Percentiles rank a stretch among this genome's conserved stretches.
phyloP scores from a whole-genome alignment of 2,888 invertebrate species.

The Oeneis ivallda region DNA sequence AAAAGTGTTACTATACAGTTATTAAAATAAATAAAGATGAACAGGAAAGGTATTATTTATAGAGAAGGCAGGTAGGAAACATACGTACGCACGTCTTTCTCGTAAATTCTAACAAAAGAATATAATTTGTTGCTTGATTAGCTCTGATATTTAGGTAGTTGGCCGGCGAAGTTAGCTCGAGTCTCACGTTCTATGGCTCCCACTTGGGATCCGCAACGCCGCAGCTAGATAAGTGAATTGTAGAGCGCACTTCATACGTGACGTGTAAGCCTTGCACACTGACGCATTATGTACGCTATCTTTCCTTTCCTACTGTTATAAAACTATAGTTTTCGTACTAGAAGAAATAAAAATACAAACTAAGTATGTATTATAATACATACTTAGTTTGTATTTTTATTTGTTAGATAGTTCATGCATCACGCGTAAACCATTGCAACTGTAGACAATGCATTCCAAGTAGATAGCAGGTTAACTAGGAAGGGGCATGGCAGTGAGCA shows the following conservation, averaged over 20 bases:
- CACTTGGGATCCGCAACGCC: constrained; percentile 50
- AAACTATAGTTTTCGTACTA: no score
- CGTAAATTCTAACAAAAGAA: constrained; percentile 10
- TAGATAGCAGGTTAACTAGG: no score
- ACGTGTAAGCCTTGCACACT: constrained; percentile 39
- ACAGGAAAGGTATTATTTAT: no score
- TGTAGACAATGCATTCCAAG: no score
- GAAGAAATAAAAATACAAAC: no score
- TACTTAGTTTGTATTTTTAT: no score
- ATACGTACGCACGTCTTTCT: neutral
- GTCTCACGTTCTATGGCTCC: constrained; percentile 55
- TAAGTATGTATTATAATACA: no score
- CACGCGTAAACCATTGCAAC: no score
- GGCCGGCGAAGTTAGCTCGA: constrained; percentile 50
- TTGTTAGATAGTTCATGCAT: no score
- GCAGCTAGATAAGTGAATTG: constrained; percentile 63
- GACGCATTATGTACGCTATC: constrained; percentile 23
- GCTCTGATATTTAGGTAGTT: constrained; percentile 43
- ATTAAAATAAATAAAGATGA: no score
- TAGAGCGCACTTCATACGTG: constrained; percentile 58
- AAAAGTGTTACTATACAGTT: no score
- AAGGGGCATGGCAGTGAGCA: no score
- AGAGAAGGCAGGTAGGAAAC: neutral
- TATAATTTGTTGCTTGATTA: constrained; percentile 18
- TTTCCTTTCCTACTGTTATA: neutral